A percentile compares a stretch with the other conserved stretches of the same genome.
Conservation (phyloP, 2,797 vertebrate species). For the Fundulus diaphanus region DNA sequence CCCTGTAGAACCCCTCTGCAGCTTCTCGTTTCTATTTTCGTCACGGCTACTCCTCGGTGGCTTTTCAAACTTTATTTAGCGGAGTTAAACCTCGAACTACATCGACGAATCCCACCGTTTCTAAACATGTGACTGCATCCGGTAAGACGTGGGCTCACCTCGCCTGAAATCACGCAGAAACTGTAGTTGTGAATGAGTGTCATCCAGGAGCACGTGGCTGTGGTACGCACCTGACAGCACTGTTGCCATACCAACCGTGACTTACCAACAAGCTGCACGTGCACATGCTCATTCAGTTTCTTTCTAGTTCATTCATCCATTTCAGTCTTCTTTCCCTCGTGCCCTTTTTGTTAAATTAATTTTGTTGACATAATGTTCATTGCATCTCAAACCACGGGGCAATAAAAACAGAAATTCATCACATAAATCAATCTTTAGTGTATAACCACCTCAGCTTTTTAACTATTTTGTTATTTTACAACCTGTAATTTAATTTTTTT, state of each 20-base stretch:
- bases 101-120: neutral
- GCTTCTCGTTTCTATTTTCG: constrained; percentile 33
- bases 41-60: neutral
- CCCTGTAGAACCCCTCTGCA: constrained; percentile 8
- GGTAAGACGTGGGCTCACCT: neutral
- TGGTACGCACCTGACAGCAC: constrained; percentile 2
- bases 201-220: neutral
- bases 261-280: constrained; percentile 17
- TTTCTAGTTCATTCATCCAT: constrained; percentile 28
- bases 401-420: no score
- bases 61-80: constrained; percentile 1
- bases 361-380: no score
- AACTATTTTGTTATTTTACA: no score
- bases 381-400: no score
- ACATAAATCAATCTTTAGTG: no score
- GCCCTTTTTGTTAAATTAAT: no score
- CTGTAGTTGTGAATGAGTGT: neutral
- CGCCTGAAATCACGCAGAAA: neutral
- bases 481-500: no score
- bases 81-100: neutral
- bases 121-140: neutral
- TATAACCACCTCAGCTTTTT: no score
- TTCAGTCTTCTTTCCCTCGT: constrained; percentile 4
- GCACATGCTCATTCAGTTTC: constrained; percentile 25
- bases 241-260: constrained; percentile 54